Evolutionary conservation across 2,797 vertebrate species (phyloP).

Genomic region (Tiaroga cobitis): DNA sequence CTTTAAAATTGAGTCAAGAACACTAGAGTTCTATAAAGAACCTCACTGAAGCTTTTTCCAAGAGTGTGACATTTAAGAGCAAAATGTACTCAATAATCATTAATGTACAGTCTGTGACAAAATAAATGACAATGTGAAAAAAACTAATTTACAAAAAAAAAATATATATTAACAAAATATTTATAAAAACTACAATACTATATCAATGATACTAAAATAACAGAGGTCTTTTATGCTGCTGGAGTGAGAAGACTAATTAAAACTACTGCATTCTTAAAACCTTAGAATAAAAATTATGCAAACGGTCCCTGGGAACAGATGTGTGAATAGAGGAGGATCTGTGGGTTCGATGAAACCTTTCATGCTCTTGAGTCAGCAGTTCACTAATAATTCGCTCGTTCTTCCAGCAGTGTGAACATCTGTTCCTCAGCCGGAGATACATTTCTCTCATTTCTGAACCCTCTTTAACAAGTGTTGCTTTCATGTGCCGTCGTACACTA

Average conservation of each 20-base stretch:
- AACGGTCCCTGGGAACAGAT: slow-evolving; percentile 4
- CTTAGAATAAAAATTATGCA: background rate
- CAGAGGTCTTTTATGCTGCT: too few relatives aligned
- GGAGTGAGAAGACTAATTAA: too few relatives aligned
- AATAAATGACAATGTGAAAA: background rate
- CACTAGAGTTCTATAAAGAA: too few relatives aligned
- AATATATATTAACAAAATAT: background rate
- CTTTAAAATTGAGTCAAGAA: too few relatives aligned
- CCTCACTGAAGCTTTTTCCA: too few relatives aligned
- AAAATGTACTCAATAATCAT: slow-evolving; percentile 15
- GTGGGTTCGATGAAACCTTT: background rate
- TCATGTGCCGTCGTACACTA: background rate
- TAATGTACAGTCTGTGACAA: background rate
- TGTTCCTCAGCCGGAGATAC: slow-evolving; percentile 25
- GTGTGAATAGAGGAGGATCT: background rate
- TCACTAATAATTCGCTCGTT: background rate
- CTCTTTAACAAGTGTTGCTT: background rate
- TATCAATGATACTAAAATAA: too few relatives aligned
- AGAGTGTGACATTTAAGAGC: background rate
- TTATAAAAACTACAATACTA: too few relatives aligned
- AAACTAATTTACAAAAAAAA: too few relatives aligned
- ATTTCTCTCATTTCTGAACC: background rate
- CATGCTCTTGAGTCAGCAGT: slow-evolving; percentile 9
- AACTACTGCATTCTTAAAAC: too few relatives aligned
- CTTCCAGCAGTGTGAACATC: slow-evolving; percentile 33